Conservation (phyloP, 1,140 invertebrate species). For the Drosophila triauraria region DNA sequence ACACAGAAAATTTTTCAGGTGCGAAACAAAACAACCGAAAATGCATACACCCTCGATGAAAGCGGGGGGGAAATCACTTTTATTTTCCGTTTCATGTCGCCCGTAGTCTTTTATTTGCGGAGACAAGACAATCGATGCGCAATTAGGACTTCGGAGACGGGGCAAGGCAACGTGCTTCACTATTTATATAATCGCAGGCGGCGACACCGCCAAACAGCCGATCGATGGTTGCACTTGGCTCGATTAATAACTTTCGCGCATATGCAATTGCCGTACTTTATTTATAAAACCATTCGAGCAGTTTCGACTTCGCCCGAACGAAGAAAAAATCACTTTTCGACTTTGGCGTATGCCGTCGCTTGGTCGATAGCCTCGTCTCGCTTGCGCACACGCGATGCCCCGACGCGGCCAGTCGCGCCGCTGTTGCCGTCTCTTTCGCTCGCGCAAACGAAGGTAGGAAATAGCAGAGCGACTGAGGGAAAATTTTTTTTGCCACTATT, state of each 20-base stretch:
- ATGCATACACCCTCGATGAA: slow-evolving; percentile 8
- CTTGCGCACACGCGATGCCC: slow-evolving; percentile 35
- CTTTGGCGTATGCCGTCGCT: slow-evolving; percentile 55
- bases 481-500: slow-evolving; percentile 71
- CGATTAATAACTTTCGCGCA: slow-evolving; percentile 35
- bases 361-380: slow-evolving; percentile 51
- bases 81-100: slow-evolving; percentile 21
- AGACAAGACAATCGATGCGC: slow-evolving; percentile 70
- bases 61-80: slow-evolving; percentile 21
- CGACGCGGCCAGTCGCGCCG: slow-evolving; percentile 33
- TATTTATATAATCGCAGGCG: slow-evolving; percentile 73
- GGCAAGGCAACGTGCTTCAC: slow-evolving; percentile 56
- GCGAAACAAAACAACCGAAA: slow-evolving; percentile 18
- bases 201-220: slow-evolving; percentile 33
- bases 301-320: slow-evolving; percentile 82
- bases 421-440: slow-evolving; percentile 15
- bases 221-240: slow-evolving; percentile 29
- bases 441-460: slow-evolving; percentile 61
- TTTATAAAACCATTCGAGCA: slow-evolving; percentile 78
- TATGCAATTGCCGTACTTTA: slow-evolving; percentile 59
- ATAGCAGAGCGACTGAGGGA: slow-evolving; percentile 68
- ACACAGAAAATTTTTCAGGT: slow-evolving; percentile 55
- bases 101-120: slow-evolving; percentile 21
- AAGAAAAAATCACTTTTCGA: slow-evolving; percentile 81
- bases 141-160: slow-evolving; percentile 59